Conservation (phyloP, 2,888 invertebrate genomes). For the Dicyrtomina minuta region DNA sequence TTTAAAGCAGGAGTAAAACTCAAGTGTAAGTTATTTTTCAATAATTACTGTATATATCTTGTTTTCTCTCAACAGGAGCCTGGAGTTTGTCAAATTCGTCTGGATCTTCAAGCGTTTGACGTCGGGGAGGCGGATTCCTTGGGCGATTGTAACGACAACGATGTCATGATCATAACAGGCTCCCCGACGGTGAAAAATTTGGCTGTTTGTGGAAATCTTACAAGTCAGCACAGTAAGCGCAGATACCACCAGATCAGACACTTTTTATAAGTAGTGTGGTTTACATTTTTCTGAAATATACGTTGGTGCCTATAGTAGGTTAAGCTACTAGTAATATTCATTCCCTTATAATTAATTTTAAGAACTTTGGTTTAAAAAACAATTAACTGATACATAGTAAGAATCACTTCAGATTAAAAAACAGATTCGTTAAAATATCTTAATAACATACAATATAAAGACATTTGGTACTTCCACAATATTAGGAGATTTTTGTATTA, state of each 20-base stretch:
- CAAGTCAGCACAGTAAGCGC: conserved; percentile 17
- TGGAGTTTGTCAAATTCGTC: conserved; percentile 10
- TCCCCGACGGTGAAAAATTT: conserved; percentile 1
- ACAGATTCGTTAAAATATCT: no score
- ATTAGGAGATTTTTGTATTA: no score
- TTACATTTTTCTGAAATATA: no score
- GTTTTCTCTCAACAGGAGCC: conserved; percentile 13
- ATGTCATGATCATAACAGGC: background rate
- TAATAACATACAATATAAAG: no score
- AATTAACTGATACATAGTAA: no score
- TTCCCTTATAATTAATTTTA: background rate
- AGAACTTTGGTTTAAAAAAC: background rate
- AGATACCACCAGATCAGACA: no score
- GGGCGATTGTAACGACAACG: background rate
- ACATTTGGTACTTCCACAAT: no score
- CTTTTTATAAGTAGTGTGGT: no score
- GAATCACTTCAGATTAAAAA: no score
- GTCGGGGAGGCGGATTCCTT: conserved; percentile 1
- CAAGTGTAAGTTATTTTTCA: background rate
- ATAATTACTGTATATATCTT: background rate
- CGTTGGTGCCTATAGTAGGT: no score
- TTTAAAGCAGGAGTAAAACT: background rate
- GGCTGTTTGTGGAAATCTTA: conserved; percentile 13
- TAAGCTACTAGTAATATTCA: no score
- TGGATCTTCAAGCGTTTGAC: background rate